Percentiles rank a stretch among this genome's conserved stretches.
phyloP scores from a whole-genome alignment of 2,113 vertebrate species.

The Heteronetta atricapilla region DNA sequence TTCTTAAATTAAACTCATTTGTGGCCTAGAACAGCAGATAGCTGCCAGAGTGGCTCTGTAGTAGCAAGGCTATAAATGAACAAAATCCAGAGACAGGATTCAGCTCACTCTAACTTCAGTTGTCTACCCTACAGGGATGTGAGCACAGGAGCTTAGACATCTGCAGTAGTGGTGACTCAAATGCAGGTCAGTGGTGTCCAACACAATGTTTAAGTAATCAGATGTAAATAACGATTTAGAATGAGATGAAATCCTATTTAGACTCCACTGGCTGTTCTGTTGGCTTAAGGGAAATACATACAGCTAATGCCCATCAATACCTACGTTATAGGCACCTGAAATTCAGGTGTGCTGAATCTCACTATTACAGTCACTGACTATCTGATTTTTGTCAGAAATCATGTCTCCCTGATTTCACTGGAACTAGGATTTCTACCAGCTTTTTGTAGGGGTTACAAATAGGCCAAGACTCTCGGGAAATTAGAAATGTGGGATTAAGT shows the following conservation, averaged over 20 bases:
- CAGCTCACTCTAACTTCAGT: neutral
- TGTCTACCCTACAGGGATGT: neutral
- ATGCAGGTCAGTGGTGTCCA: neutral
- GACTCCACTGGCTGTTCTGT: neutral
- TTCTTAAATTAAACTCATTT: neutral
- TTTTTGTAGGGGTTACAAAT: neutral
- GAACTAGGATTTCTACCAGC: neutral
- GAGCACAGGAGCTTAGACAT: fast-evolving
- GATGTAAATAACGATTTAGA: neutral
- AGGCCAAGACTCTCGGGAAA: neutral
- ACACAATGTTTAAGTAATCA: neutral
- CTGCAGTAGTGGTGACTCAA: neutral
- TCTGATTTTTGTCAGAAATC: neutral
- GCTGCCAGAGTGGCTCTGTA: neutral
- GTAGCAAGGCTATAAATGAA: neutral
- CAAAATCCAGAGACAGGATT: neutral
- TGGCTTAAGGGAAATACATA: neutral
- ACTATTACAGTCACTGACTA: fast-evolving
- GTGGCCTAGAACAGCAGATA: neutral
- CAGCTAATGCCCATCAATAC: neutral
- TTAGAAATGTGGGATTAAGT: neutral
- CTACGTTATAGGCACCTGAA: neutral
- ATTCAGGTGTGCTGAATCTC: neutral
- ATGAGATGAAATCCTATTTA: neutral
- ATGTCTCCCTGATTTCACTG: neutral